Percentiles rank a stretch among this genome's conserved stretches.
Conservation (phyloP, 2,797 vertebrate species). For the Mus minutoides region DNA sequence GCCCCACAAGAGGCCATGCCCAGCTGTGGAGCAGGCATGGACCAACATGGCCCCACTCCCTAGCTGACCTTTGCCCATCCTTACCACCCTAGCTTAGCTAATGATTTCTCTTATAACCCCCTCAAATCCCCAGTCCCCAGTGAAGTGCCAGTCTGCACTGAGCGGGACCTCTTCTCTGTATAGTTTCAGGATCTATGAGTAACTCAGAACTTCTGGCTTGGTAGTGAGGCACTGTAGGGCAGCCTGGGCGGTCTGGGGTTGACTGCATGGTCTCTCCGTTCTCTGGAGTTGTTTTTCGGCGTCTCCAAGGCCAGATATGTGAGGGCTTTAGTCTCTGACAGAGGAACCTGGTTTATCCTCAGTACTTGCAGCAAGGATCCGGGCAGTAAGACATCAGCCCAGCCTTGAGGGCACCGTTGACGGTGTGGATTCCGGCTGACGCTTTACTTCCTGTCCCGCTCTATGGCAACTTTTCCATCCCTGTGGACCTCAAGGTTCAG, state of each 20-base stretch:
- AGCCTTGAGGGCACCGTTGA: neutral
- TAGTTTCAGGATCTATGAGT: neutral
- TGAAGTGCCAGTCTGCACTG: neutral
- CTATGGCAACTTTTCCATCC: neutral
- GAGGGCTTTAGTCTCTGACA: neutral
- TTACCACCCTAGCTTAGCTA: neutral
- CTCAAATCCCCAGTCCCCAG: too few relatives aligned
- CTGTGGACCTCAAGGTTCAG: neutral
- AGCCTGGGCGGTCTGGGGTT: neutral
- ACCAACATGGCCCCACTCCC: too few relatives aligned
- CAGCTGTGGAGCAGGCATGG: too few relatives aligned
- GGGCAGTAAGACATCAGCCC: too few relatives aligned
- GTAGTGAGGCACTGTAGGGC: neutral
- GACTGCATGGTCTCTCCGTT: fast-evolving
- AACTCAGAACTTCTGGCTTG: neutral
- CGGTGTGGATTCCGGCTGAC: too few relatives aligned
- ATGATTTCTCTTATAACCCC: neutral
- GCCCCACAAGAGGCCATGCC: too few relatives aligned
- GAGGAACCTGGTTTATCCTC: neutral
- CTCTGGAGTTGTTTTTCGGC: too few relatives aligned
- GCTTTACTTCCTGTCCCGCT: neutral
- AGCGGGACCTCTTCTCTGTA: neutral
- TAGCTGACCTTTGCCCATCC: neutral
- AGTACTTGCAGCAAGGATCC: neutral
- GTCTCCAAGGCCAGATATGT: neutral